phyloP scores from a whole-genome alignment of 2,888 invertebrate genomes.

The Eupsilia transversa region DNA sequence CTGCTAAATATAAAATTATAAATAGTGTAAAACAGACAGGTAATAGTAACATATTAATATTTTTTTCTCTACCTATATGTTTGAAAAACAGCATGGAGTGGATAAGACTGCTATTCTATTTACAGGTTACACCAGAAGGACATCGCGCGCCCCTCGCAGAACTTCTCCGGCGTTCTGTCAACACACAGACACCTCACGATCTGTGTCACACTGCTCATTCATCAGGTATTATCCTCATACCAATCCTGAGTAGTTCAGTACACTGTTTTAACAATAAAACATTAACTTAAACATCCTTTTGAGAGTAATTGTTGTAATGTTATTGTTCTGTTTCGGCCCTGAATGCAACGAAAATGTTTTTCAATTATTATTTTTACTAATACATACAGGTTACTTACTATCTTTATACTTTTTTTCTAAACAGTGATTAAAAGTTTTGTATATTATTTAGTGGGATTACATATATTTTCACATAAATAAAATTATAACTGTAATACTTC shows the following conservation, averaged over 20 bases:
- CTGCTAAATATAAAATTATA: conserved; percentile 10
- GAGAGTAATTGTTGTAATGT: background rate
- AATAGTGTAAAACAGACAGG: background rate
- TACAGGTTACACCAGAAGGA: conserved; percentile 95
- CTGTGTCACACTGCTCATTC: conserved; percentile 93
- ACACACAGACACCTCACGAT: conserved; percentile 96
- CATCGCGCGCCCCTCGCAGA: conserved; percentile 96
- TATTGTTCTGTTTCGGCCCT: background rate
- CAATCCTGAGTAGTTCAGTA: background rate
- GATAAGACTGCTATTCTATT: conserved; percentile 41
- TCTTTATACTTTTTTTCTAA: background rate
- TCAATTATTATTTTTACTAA: background rate
- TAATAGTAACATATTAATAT: background rate
- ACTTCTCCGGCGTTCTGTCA: conserved; percentile 93
- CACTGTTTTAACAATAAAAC: background rate
- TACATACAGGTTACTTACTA: background rate
- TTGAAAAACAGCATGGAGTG: background rate
- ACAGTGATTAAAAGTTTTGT: background rate
- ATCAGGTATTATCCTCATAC: conserved; percentile 89
- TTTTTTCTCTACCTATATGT: background rate
- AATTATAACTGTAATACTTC: background rate
- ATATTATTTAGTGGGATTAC: background rate
- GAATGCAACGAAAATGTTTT: background rate
- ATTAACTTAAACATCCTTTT: conserved; percentile 1
- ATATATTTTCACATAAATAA: background rate